Evolutionary conservation across 2,113 vertebrate species (phyloP), one percentile per base, ranked within the genome.

Genomic region (Panthera tigris): DNA sequence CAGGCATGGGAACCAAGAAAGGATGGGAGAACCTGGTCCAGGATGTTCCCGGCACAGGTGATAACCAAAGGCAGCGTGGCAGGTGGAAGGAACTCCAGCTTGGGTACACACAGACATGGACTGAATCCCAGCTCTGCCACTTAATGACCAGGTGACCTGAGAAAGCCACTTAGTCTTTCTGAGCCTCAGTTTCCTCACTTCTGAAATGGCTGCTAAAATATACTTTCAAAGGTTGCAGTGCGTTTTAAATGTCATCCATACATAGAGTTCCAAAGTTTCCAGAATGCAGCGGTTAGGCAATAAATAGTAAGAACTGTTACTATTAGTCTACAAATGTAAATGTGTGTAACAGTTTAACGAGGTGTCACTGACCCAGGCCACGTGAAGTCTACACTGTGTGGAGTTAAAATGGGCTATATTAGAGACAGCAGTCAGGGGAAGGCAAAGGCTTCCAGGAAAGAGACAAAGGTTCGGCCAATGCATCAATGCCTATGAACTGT

Each of bases 161-260:
- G 84, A 27, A 65, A 74, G 33, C 25, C 19, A 95, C 86, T 33
- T 85, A 76, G 82, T 15, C 52, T 79, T 52, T 87, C 85, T 52
- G 63, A 88, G 48, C 45, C 63, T 97, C 78, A 25, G 18, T 52
- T 18, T 93, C 73, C n/a, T 88, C n/a, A 74, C 90, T 80, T 80
- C 71, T 92, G 83, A 89, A 78, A 78, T 92, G 90, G 73, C 76
- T 95, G 29, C 52, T 78, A 87, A 29, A 9, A 83, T 71, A 88
- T 81, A 15, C 90, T 96, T 86, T 88, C 36, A 76, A 81, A 94
- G 29, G 48, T 13, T 81, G 29, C 7, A 3, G 5, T 45, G 25
- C 31, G 68, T 14, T 57, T 90, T 81, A 73, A 89, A 85, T 68
- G 10, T n/a, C 73, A 55, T 39, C 1, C 14, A 13, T 50, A 78